Percentiles rank a stretch among this genome's conserved stretches.
Evolutionary conservation across 2,888 invertebrate species (phyloP).

Genomic region (Odontomyia ornata): DNA sequence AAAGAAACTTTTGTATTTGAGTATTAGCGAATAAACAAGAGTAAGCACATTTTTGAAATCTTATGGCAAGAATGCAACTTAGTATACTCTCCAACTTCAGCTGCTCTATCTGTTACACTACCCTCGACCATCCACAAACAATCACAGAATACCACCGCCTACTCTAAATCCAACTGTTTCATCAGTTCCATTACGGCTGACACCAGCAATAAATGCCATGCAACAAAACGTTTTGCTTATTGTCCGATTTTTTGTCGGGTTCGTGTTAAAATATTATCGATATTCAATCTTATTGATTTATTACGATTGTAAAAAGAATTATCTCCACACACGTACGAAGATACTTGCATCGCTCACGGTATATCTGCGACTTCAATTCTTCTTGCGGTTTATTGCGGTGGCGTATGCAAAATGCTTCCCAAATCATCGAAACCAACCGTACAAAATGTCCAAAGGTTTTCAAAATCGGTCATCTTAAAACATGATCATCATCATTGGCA

Average conservation of each 20-base stretch:
- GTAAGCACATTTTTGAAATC: no score
- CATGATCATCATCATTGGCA: constrained; percentile 5
- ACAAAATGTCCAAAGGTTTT: neutral
- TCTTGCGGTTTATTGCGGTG: neutral
- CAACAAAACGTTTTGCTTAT: neutral
- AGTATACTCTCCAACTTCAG: no score
- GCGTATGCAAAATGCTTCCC: constrained; percentile 11
- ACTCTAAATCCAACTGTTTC: neutral
- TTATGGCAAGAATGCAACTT: no score
- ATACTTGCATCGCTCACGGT: neutral
- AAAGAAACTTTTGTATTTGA: no score
- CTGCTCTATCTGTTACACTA: no score
- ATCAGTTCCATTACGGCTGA: neutral
- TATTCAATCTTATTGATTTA: constrained; percentile 51
- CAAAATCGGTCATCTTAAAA: constrained; percentile 22
- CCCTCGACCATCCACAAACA: no score
- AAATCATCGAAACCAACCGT: neutral
- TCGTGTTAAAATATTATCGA: constrained; percentile 51
- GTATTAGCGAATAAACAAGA: no score
- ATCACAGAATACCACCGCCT: neutral
- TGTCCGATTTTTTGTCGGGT: constrained; percentile 44
- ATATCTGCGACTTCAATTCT: neutral
- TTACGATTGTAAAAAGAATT: constrained; percentile 48
- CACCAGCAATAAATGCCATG: neutral
- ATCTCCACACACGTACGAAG: neutral